Percentiles rank a stretch among this genome's conserved stretches.
Conservation (phyloP, 2,113 vertebrate species). For the Phoxinus phoxinus region DNA sequence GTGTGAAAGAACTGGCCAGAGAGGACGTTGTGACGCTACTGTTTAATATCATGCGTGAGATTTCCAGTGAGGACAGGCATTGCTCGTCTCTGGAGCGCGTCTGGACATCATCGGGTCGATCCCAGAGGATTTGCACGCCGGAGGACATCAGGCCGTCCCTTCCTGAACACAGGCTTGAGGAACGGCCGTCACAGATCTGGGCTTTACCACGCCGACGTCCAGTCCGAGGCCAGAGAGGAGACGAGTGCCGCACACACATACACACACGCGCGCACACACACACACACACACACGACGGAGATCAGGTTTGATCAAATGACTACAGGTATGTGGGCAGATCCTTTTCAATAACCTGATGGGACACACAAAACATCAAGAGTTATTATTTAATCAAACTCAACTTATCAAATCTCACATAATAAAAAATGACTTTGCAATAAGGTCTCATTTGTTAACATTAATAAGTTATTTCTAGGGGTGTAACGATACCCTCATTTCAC, state of each 20-base stretch:
- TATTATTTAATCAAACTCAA: background rate
- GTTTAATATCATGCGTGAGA: background rate
- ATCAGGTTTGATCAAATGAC: background rate
- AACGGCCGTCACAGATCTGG: conserved; percentile 85
- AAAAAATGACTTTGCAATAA: too few relatives aligned
- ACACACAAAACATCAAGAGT: background rate
- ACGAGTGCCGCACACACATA: background rate
- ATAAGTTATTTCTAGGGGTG: too few relatives aligned
- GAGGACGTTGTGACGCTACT: background rate
- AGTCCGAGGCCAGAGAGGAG: conserved; percentile 52
- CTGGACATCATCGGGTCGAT: conserved; percentile 50
- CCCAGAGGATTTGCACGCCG: conserved; percentile 81
- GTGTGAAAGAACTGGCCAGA: background rate
- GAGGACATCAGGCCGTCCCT: conserved; percentile 79
- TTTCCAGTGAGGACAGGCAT: background rate
- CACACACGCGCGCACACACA: background rate
- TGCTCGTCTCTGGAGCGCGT: conserved; percentile 49
- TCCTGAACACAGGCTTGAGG: conserved; percentile 83
- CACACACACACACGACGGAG: background rate
- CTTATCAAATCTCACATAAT: too few relatives aligned
- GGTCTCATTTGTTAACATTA: too few relatives aligned
- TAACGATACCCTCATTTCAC: too few relatives aligned
- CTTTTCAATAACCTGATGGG: conserved; percentile 86
- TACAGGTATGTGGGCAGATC: conserved; percentile 88
- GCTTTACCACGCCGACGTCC: conserved; percentile 57